phyloP scores from a whole-genome alignment of 2,888 invertebrate species.

The Epinotia bilunana region DNA sequence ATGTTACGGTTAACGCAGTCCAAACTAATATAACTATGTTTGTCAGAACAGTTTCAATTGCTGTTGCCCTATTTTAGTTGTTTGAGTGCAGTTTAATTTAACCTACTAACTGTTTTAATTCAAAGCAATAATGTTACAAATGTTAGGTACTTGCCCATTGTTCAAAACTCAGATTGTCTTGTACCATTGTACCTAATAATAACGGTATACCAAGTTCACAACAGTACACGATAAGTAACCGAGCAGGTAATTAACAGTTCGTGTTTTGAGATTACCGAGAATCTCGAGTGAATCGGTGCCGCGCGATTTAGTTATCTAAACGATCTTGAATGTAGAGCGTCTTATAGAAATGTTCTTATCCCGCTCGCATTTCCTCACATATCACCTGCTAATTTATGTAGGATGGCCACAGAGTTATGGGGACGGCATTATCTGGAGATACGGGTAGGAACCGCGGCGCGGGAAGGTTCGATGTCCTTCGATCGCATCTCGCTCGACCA shows the following conservation, averaged over 20 bases:
- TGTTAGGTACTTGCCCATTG: constrained; percentile 32
- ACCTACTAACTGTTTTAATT: constrained; percentile 35
- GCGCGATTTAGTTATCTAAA: constrained; percentile 61
- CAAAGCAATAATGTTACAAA: constrained; percentile 31
- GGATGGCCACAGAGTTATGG: constrained; percentile 71
- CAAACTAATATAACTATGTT: constrained; percentile 17
- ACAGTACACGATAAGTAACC: constrained; percentile 36
- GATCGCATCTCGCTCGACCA: constrained; percentile 77
- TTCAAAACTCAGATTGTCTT: constrained; percentile 34
- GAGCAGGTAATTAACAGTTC: constrained; percentile 41
- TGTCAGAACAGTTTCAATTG: constrained; percentile 30
- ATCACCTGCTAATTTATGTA: constrained; percentile 78
- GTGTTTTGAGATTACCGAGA: constrained; percentile 49
- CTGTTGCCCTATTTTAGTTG: constrained; percentile 26
- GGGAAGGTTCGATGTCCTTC: constrained; percentile 77
- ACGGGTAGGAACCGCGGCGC: constrained; percentile 42
- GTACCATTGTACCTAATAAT: constrained; percentile 27
- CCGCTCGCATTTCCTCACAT: constrained; percentile 65
- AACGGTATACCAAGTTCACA: constrained; percentile 32
- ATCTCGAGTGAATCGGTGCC: constrained; percentile 47
- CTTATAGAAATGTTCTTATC: constrained; percentile 53
- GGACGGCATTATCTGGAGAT: constrained; percentile 66
- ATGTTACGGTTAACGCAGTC: constrained; percentile 13
- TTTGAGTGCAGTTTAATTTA: constrained; percentile 23
- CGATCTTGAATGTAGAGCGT: constrained; percentile 62